A percentile compares a stretch with the other conserved stretches of the same genome.
These are phyloP conservation scores for Stegostoma tigrinum DNA, from an alignment of 2,113 vertebrate genomes.

Conservation along the genomic window DNA sequence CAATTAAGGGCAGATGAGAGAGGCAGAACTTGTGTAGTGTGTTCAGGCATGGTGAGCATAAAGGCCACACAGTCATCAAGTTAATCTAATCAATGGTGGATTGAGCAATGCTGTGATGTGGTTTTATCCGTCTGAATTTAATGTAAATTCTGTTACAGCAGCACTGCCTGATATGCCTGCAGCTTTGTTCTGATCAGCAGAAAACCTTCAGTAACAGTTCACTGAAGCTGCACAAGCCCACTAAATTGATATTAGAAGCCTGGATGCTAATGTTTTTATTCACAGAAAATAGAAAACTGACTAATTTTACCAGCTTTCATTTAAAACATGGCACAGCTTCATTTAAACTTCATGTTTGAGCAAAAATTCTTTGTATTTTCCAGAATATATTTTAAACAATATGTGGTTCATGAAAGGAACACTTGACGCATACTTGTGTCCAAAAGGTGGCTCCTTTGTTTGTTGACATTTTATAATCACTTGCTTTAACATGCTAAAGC, in stretches of 20 bases:
- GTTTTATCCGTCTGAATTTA: constrained; percentile 60
- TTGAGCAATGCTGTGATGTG: constrained; percentile 54
- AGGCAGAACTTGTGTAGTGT: constrained; percentile 47
- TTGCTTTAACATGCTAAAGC: background rate
- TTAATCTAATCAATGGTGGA: constrained; percentile 52
- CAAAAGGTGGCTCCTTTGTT: background rate
- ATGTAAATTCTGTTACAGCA: constrained; percentile 63
- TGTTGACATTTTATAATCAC: background rate
- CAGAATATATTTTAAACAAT: background rate
- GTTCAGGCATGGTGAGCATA: constrained; percentile 46
- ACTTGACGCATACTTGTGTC: background rate
- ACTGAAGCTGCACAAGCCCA: constrained; percentile 63
- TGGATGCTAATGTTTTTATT: constrained; percentile 57
- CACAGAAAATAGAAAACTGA: constrained; percentile 43
- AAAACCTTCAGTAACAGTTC: constrained; percentile 64
- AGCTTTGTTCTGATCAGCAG: constrained; percentile 59
- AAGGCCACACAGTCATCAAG: constrained; percentile 42
- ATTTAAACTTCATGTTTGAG: background rate
- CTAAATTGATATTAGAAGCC: constrained; percentile 69
- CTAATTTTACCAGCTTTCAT: background rate
- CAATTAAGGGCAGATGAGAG: constrained; percentile 42
- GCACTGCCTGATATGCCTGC: constrained; percentile 63
- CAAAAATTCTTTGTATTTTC: background rate
- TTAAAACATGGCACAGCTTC: background rate
- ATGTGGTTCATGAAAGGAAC: background rate